A percentile compares a stretch with the other conserved stretches of the same genome.
These are phyloP conservation scores for Mus pahari DNA, from an alignment of 2,113 vertebrate genomes.

Conservation along the genomic window DNA sequence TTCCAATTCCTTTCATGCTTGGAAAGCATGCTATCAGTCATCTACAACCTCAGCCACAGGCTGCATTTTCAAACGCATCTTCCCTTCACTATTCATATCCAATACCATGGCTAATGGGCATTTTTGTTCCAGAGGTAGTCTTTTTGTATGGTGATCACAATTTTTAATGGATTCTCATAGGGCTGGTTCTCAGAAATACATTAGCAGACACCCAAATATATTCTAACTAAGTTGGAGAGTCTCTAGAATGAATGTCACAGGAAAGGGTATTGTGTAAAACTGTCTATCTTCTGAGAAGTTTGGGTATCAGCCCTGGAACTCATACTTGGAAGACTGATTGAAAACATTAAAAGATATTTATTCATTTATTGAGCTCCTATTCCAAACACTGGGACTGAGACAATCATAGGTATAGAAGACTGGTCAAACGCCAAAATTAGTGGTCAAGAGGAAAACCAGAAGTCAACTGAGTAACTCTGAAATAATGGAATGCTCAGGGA, in stretches of 20 bases:
- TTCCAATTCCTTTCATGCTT: background rate
- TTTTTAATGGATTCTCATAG: background rate
- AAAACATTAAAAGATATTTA: background rate
- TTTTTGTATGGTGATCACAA: background rate
- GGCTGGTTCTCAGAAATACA: background rate
- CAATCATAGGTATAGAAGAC: background rate
- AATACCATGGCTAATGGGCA: background rate
- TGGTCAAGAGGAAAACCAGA: background rate
- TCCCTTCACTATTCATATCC: background rate
- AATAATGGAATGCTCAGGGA: background rate
- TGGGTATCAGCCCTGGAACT: background rate
- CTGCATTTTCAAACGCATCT: background rate
- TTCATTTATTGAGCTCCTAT: background rate
- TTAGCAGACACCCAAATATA: background rate
- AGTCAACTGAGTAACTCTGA: background rate
- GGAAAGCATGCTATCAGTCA: background rate
- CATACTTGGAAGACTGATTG: background rate
- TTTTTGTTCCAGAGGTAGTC: background rate
- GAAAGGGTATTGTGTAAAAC: accelerated
- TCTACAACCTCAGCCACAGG: background rate
- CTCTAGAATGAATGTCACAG: background rate
- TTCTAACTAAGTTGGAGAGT: background rate
- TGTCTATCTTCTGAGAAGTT: background rate
- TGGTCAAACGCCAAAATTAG: background rate
- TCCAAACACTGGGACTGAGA: background rate